Base-by-base conservation (phyloP, 2,888 invertebrate genomes). In the Antheraea yamamai region DNA sequence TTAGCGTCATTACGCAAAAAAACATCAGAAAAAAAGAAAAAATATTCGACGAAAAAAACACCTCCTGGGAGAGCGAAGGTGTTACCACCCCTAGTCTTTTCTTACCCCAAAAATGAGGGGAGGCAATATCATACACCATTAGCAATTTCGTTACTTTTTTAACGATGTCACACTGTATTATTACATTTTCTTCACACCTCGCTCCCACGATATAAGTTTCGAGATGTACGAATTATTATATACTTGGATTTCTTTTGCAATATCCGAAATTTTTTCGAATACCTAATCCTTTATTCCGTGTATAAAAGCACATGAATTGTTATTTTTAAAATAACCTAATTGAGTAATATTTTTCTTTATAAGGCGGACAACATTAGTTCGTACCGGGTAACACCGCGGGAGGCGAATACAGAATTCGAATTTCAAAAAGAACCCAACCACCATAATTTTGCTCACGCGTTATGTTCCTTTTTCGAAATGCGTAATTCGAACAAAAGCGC, bases 41-140 rank as follows among this genome's bases (percentile, higher is more conserved):
- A 89, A 86, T 87, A 87, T 86, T 85, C 85, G 82, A 84, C 84
- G 82, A 79, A 90, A 91, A 92, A 93, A 92, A 89, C 85, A 91
- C 91, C 92, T 94, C 94, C 84, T 92, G 92, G 92, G 94, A 94
- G 92, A 87, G 84, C 87, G 88, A 92, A 94, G 94, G 94, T 94
- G 94, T 92, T 90, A 85, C 94, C 93, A 92, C 94, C 94, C 93
- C 89, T 84, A 88, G 88, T 89, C 90, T 91, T 91, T 92, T 91
- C 92, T 93, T 93, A 89, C 93, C 92, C 93, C 85, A 90, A 88
- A 88, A 90, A 89, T 89, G 84, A 90, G 90, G 94, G 94, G 94
- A 95, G 93, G 95, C 95, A 95, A 95, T 95, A 95, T 95, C 95
- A 95, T 95, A 95, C 95, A 93, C 95, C 95, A 95, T 95, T 95